Percentiles rank a stretch among this genome's conserved stretches.
phyloP scores from a whole-genome alignment of 2,113 vertebrate species.

The Sapajus apella region DNA sequence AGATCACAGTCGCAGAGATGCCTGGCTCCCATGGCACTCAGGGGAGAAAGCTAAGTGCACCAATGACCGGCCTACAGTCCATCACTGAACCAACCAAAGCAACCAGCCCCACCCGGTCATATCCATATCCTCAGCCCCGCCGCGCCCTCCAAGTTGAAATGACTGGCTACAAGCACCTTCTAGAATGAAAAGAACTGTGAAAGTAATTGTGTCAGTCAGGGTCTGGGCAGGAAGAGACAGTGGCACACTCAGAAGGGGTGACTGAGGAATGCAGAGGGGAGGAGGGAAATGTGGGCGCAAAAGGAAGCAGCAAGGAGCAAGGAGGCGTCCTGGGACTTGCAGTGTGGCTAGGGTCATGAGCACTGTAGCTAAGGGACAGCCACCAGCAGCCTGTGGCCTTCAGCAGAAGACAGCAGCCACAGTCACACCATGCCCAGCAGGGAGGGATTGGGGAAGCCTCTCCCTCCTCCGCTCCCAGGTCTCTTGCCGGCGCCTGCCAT shows the following conservation, averaged over 20 bases:
- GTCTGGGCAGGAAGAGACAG: not conserved
- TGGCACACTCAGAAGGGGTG: not conserved
- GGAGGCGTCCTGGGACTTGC: not conserved
- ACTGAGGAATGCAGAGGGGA: not conserved
- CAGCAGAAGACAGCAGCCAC: not conserved
- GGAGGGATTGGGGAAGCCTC: not conserved
- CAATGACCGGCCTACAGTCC: not conserved
- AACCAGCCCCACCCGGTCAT: rapidly evolving
- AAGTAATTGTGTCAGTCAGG: not conserved
- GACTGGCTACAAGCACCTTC: not conserved
- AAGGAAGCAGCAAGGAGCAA: not conserved
- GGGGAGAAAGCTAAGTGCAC: not conserved
- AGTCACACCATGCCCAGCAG: not conserved
- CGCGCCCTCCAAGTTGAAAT: not conserved
- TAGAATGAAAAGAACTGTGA: not conserved
- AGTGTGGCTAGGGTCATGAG: not conserved
- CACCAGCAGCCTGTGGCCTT: not conserved
- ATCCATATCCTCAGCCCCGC: not conserved
- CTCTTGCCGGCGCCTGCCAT: not conserved
- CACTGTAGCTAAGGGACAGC: not conserved
- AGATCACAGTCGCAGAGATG: not conserved
- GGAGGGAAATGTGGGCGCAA: not conserved
- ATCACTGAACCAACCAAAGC: not conserved
- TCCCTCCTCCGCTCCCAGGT: not conserved
- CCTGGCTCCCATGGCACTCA: not conserved